Evolutionary conservation across 2,113 vertebrate genomes (phyloP).

Genomic region (Bubalus kerabau): DNA sequence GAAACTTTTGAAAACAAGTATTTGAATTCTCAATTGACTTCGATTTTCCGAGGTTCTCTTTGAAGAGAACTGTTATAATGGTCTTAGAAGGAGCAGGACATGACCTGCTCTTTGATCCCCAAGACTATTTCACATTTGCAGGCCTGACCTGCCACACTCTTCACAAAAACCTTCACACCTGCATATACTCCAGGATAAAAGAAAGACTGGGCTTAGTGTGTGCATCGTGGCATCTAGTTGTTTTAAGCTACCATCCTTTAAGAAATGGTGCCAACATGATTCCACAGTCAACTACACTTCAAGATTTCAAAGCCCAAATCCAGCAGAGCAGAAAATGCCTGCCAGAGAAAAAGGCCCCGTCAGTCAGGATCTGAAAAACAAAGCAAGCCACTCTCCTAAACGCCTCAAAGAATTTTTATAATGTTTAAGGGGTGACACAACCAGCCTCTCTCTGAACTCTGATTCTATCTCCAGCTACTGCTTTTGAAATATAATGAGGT

Average conservation of each 20-base stretch:
- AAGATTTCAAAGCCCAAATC: constrained; percentile 12
- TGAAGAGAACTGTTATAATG: not conserved
- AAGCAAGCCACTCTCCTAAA: not conserved
- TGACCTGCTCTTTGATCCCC: not conserved
- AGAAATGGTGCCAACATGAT: not conserved
- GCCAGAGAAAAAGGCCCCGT: not conserved
- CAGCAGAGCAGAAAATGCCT: not conserved
- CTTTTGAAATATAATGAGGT: not conserved
- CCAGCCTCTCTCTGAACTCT: not conserved
- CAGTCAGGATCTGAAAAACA: constrained; percentile 6
- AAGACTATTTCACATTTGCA: not conserved
- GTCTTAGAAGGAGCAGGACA: not conserved
- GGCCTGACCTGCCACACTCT: not conserved
- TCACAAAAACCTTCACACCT: not conserved
- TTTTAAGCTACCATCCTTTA: not conserved
- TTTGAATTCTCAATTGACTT: not conserved
- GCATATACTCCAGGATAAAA: not conserved
- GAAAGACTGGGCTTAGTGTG: not conserved
- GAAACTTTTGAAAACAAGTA: not conserved
- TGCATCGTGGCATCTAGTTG: not conserved
- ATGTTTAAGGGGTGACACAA: not conserved
- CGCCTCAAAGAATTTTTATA: not conserved
- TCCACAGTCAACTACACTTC: not conserved
- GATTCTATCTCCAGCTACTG: not conserved
- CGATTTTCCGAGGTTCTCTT: not conserved